phyloP scores from a whole-genome alignment of 2,888 invertebrate species.

The Arctia plantaginis region DNA sequence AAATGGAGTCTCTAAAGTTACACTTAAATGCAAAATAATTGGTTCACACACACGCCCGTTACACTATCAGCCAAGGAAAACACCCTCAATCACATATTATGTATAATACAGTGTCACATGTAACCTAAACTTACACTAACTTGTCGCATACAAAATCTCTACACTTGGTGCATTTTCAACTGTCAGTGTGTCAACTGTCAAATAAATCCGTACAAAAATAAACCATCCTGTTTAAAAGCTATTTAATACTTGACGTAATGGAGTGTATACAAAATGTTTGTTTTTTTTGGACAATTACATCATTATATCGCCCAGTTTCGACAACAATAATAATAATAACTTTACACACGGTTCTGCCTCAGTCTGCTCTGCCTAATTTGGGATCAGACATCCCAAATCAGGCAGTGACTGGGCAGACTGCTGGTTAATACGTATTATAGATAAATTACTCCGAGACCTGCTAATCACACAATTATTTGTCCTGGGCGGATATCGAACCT shows the following conservation, averaged over 20 bases:
- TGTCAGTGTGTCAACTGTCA: slow-evolving; percentile 54
- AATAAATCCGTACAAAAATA: slow-evolving; percentile 77
- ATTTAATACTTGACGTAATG: slow-evolving; percentile 67
- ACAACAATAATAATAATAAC: neutral
- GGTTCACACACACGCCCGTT: slow-evolving; percentile 42
- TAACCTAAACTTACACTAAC: slow-evolving; percentile 64
- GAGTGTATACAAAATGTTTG: slow-evolving; percentile 58
- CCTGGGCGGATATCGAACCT: neutral
- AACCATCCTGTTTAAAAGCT: slow-evolving; percentile 66
- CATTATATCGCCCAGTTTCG: slow-evolving; percentile 14
- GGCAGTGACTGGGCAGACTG: no score
- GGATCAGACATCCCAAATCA: neutral
- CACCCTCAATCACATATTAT: slow-evolving; percentile 52
- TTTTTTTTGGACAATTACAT: slow-evolving; percentile 32
- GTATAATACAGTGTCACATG: slow-evolving; percentile 52
- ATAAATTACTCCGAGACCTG: neutral
- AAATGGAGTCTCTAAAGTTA: slow-evolving; percentile 18
- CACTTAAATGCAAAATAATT: slow-evolving; percentile 44
- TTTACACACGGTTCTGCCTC: neutral
- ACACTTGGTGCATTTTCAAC: slow-evolving; percentile 70
- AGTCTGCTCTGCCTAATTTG: no score
- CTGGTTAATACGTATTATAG: neutral
- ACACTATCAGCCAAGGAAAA: slow-evolving; percentile 55
- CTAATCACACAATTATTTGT: neutral
- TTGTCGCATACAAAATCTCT: slow-evolving; percentile 67